Conservation (phyloP, 2,797 vertebrate genomes). For the Tapirus indicus region DNA sequence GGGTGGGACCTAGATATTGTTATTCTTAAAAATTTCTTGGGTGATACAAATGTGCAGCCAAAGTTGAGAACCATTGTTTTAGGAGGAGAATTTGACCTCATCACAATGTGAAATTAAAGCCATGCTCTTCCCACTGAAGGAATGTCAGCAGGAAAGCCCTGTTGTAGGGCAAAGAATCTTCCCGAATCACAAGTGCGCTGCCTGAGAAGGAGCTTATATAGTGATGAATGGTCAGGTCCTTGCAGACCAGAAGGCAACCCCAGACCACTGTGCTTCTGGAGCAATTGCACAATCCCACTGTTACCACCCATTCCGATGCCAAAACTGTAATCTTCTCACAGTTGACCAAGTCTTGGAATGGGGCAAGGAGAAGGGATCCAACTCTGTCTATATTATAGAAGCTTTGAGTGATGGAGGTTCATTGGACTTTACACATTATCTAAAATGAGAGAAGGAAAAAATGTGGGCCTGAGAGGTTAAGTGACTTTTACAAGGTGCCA, state of each 20-base stretch:
- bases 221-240: background rate
- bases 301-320: background rate
- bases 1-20: background rate
- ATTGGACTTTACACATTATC: constrained; percentile 34
- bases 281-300: background rate
- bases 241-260: background rate
- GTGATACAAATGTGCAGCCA: background rate
- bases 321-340: background rate
- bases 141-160: background rate
- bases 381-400: background rate
- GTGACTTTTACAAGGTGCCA: background rate
- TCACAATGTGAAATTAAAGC: background rate
- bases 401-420: background rate
- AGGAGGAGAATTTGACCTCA: background rate
- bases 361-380: background rate
- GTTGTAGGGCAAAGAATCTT: background rate
- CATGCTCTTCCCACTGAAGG: background rate
- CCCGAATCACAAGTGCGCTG: background rate
- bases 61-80: background rate
- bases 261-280: background rate
- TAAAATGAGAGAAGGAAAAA: constrained; percentile 28
- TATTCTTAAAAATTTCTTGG: background rate
- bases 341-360: constrained; percentile 5
- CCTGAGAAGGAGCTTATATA: background rate
- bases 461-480: background rate